A percentile compares a stretch with the other conserved stretches of the same genome.
Evolutionary conservation across 2,113 vertebrate genomes (phyloP).

Genomic region (Oryzias melastigma): DNA sequence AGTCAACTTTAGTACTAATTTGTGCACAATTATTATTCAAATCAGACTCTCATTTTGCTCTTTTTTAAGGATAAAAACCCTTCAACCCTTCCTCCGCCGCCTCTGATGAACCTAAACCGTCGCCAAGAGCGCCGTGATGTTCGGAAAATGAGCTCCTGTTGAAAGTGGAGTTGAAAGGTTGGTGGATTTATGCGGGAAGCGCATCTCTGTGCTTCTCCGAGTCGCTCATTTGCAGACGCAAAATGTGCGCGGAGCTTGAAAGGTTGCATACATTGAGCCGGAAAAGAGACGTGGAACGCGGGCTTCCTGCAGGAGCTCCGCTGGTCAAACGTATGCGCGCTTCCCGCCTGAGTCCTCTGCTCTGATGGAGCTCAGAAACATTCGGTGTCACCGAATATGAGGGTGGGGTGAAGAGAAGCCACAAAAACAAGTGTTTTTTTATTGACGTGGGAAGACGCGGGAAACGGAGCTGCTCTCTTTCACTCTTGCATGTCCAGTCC

Average conservation of each 20-base stretch:
- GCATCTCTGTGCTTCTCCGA: conserved; percentile 27
- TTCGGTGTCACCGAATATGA: conserved; percentile 41
- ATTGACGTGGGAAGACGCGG: conserved; percentile 68
- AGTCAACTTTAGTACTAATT: no score
- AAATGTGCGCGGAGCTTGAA: conserved; percentile 29
- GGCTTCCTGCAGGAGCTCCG: no score
- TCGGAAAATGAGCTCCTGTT: conserved; percentile 27
- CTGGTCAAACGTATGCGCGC: conserved; percentile 62
- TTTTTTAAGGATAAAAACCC: not conserved
- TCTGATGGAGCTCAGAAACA: conserved; percentile 49
- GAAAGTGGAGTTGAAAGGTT: conserved; percentile 35
- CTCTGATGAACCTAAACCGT: conserved; percentile 8
- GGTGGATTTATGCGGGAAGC: conserved; percentile 8
- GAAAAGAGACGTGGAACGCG: not conserved
- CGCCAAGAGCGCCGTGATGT: conserved; percentile 6
- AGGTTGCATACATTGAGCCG: conserved; percentile 39
- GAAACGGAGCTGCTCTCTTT: conserved; percentile 69
- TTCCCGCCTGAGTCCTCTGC: conserved; percentile 38
- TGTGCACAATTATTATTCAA: no score
- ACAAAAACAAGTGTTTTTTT: conserved; percentile 42
- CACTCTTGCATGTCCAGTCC: conserved; percentile 75
- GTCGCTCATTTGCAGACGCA: conserved; percentile 23
- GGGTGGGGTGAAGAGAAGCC: conserved; percentile 54
- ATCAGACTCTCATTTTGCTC: not conserved
- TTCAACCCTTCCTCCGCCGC: conserved; percentile 17